Evolutionary conservation across 2,888 invertebrate genomes (phyloP), one percentile per base, ranked within the genome.

Genomic region (Cephus runcator): DNA sequence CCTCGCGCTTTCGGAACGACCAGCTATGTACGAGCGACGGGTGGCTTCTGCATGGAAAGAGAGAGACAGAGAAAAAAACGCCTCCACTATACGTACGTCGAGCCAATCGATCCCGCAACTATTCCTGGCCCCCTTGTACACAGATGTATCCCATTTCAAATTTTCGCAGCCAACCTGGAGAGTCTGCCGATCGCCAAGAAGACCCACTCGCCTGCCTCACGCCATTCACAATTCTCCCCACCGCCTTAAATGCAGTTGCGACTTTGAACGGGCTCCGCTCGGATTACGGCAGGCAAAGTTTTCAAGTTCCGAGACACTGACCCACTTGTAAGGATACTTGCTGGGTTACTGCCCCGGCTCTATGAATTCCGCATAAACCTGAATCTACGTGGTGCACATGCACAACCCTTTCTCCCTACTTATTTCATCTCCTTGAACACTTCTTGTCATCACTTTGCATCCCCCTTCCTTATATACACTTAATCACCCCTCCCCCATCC

Each of bases 281-380:
- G 88, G 89, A 91, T 91, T 91, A 91, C 90, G 90, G 71, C 90
- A 90, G 90, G 90, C 89, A 86, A 90, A 90, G 90, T 91, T 91
- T 91, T 91, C 91, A 90, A 91, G 90, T 90, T 91, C 90, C 83
- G 88, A 90, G 91, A 91, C 91, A 91, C 90, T 91, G 91, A 91
- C 91, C 91, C 90, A 91, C 90, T 91, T 91, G 73, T 34, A 35
- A 73, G 73, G 34, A 34, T 86, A 87, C 87, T 87, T 82, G 76
- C 79, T 79, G 40, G 40, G 40, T 40, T 40, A 40, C 40, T 40
- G 40, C 40, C 31, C 71, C 71, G 71, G 12, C 71, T 86, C 87
- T 89, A 89, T 88, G 88, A 89, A 90, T 90, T 87, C 88, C 83
- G 86, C 87, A 85, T 85, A 87, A 87, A 81, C 31, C 35, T 40